Evolutionary conservation across 2,113 vertebrate species (phyloP), one percentile per base, ranked within the genome.

Genomic region (Sylvilagus bachmani): DNA sequence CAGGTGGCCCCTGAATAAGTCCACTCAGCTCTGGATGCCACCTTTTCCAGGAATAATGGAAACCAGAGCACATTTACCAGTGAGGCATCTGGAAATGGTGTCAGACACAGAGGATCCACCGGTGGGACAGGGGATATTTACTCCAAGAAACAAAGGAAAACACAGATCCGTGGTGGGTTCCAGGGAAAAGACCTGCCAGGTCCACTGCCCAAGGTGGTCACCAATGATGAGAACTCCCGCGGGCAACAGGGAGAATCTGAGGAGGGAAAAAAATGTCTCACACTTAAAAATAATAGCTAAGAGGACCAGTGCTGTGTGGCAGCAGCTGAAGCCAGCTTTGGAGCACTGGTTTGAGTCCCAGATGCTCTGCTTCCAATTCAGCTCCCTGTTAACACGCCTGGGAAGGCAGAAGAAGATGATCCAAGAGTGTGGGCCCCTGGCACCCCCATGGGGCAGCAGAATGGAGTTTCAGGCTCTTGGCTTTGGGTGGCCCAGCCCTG

Each of bases 131-230:
- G 25, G 44, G 69, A 90, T 79, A 14, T 33, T 94, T 66, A 80
- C 64, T 61, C 25, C 81, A 61, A 80, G 66, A 84, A 87, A 12
- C 9, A 16, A 83, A 87, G 64, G n/a, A 51, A 74, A 74, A 94
- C 19, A n/a, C 11, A 71, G 87, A 81, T 36, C 64, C 0, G 1
- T 22, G 31, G 58, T 58, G 51, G 25, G 44, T 78, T 67, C 64
- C 29, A 64, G 66, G 55, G 31, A 78, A 58, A 53, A 33, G n/a
- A 84, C 27, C 38, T n/a, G 6, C 38, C 38, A 2, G 0, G 33
- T 4, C 29, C 38, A 12, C 25, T 84, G 55, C 31, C 75, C 53
- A 9, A 0, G 1, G 64, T 1, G 25, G 14, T 33, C 24, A 6
- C 0, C 3, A 17, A 16, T 19, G 21, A 9, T 17, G 55, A 53